phyloP scores from a whole-genome alignment of 2,113 vertebrate genomes.

The Dinomys branickii region DNA sequence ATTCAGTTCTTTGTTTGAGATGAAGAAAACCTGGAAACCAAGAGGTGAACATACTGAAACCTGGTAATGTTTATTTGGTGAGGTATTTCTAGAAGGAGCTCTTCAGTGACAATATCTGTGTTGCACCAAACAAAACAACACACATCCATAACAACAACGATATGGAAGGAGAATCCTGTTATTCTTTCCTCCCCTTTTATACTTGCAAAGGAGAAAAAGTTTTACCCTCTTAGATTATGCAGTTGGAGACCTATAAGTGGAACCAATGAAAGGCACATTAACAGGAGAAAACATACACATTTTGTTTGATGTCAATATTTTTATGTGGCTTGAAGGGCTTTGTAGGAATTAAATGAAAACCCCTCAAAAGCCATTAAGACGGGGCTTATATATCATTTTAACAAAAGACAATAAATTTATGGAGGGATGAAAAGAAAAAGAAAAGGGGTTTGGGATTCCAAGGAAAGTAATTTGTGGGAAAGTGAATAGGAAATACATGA shows the following conservation, averaged over 20 bases:
- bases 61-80: background rate
- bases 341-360: background rate
- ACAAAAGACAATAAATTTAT: background rate
- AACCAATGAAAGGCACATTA: background rate
- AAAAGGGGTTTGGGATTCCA: background rate
- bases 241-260: background rate
- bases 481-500: background rate
- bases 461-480: background rate
- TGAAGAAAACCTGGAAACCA: background rate
- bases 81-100: background rate
- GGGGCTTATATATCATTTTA: background rate
- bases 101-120: background rate
- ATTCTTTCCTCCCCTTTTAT: background rate
- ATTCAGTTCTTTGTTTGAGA: background rate
- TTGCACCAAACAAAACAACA: background rate
- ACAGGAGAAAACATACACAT: background rate
- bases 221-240: background rate
- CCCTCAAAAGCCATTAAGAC: background rate
- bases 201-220: background rate
- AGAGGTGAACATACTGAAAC: background rate
- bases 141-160: background rate
- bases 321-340: background rate
- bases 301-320: background rate
- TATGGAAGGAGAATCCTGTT: background rate
- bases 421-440: background rate